Evolutionary conservation across 2,797 vertebrate genomes (phyloP).

Genomic region (Ptychadena robeensis): DNA sequence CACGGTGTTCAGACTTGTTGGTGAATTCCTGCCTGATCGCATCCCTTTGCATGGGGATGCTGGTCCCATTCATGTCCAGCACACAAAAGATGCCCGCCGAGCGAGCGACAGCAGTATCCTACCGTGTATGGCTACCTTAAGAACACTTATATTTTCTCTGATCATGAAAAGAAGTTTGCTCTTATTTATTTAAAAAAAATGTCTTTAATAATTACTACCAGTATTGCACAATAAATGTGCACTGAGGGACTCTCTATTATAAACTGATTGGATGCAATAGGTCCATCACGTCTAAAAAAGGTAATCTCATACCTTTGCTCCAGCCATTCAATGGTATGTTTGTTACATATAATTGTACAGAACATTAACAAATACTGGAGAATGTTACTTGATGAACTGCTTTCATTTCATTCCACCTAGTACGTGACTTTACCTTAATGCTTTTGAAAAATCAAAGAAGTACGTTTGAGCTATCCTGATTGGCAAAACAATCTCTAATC

Average conservation of each 20-base stretch:
- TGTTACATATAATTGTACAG: neutral
- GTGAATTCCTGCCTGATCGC: no score
- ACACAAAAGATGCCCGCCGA: no score
- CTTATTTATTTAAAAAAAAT: neutral
- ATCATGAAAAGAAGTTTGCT: neutral
- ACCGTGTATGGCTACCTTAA: no score
- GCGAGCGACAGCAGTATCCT: no score
- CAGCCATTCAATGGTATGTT: neutral
- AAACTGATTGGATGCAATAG: neutral
- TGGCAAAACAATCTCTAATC: conserved; percentile 53
- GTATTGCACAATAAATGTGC: neutral
- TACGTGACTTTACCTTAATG: conserved; percentile 3
- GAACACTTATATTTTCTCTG: neutral
- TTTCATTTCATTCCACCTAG: conserved; percentile 31
- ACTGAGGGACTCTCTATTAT: neutral
- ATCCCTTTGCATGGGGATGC: no score
- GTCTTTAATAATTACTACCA: neutral
- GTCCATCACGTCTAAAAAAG: neutral
- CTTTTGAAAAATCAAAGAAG: conserved; percentile 27
- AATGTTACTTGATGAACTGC: conserved; percentile 16
- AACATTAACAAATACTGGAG: neutral
- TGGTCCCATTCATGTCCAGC: no score
- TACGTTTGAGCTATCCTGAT: conserved; percentile 7
- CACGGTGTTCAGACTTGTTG: no score
- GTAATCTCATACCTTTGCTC: neutral